Conservation (phyloP, 2,888 invertebrate species). For the Glaucopsyche alexis region DNA sequence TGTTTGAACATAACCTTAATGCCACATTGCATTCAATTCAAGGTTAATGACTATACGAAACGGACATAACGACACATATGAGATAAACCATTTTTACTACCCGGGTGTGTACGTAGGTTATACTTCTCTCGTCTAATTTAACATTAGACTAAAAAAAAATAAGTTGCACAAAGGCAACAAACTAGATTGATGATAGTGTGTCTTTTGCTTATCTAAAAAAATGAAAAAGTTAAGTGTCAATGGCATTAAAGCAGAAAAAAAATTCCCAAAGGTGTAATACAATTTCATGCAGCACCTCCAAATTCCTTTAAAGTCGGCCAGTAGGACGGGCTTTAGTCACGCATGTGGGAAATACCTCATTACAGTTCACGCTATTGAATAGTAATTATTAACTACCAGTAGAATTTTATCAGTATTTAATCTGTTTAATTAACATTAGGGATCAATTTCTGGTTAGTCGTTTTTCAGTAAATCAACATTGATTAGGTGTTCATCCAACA, state of each 20-base stretch:
- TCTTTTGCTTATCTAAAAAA: no score
- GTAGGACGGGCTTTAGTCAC: constrained; percentile 14
- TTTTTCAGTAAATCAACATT: no score
- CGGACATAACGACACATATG: background rate
- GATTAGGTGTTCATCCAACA: no score
- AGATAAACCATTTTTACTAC: background rate
- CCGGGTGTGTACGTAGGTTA: background rate
- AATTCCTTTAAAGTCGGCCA: background rate
- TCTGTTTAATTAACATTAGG: no score
- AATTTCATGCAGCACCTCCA: background rate
- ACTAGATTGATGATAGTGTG: no score
- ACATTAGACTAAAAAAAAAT: no score
- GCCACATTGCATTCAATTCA: background rate
- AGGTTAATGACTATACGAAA: background rate
- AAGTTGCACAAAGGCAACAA: no score
- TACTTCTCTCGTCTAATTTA: background rate
- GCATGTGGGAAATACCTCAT: constrained; percentile 15
- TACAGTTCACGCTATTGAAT: constrained; percentile 8
- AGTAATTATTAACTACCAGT: background rate
- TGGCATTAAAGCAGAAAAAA: background rate
- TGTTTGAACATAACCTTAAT: background rate
- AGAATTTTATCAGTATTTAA: background rate
- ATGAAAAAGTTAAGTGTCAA: no score
- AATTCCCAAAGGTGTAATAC: background rate
- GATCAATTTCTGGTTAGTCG: no score